phyloP scores from a whole-genome alignment of 2,888 invertebrate species.

The Drosophila mercatorum region DNA sequence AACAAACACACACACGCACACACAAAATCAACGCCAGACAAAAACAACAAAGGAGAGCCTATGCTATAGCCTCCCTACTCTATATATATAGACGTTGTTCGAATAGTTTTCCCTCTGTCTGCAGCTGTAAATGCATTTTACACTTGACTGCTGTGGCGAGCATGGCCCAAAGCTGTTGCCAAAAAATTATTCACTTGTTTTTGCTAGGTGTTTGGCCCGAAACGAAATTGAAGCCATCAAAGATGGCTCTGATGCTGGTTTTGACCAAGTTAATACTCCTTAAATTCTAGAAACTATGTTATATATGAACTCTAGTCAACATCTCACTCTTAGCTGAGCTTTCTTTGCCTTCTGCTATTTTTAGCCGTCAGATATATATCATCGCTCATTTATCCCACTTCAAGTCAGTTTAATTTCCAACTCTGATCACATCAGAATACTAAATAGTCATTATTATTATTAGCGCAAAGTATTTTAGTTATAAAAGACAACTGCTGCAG shows the following conservation, averaged over 20 bases:
- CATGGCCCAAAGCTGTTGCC: constrained; percentile 40
- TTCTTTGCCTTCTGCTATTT: no score
- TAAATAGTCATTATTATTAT: constrained; percentile 25
- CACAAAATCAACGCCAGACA: constrained; percentile 40
- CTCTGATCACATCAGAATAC: constrained; percentile 2
- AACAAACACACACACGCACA: constrained; percentile 37
- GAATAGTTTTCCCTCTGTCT: constrained; percentile 11
- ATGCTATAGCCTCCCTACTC: constrained; percentile 20
- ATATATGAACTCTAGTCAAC: no score
- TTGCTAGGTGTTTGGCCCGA: constrained; percentile 22
- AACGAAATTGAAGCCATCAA: constrained; percentile 1
- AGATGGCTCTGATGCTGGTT: neutral
- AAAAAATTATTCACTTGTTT: constrained; percentile 33
- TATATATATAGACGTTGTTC: constrained; percentile 9
- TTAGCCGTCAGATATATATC: no score
- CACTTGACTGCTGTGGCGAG: constrained; percentile 39
- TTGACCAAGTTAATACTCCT: neutral
- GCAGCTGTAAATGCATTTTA: constrained; percentile 52
- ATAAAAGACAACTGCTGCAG: constrained; percentile 47
- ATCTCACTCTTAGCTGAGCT: no score
- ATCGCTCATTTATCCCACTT: no score
- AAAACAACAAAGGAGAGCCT: constrained; percentile 54
- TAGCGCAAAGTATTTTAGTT: constrained; percentile 19
- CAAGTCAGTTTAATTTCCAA: neutral
- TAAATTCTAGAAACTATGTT: neutral